Conservation (phyloP, 2,888 invertebrate genomes). For the Perithous albicinctus region DNA sequence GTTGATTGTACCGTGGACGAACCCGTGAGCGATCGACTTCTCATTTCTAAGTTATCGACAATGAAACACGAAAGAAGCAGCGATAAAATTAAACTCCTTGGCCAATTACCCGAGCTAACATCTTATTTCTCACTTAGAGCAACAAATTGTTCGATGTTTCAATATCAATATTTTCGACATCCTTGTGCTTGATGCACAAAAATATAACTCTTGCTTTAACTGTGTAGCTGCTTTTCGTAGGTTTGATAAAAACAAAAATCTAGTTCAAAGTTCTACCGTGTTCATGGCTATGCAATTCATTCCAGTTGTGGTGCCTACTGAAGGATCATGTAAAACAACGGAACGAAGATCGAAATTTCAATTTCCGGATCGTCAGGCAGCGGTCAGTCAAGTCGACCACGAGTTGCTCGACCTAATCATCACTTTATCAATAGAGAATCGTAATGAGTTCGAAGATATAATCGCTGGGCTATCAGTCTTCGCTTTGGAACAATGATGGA, state of each 20-base stretch:
- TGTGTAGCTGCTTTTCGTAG: too few relatives aligned
- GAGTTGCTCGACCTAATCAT: slow-evolving; percentile 77
- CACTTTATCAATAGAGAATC: slow-evolving; percentile 84
- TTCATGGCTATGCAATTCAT: neutral
- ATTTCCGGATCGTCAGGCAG: slow-evolving; percentile 80
- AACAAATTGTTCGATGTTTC: neutral
- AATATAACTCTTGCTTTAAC: too few relatives aligned
- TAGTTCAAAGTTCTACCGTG: neutral
- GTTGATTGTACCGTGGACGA: slow-evolving; percentile 45
- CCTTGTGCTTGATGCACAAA: too few relatives aligned
- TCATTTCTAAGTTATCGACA: slow-evolving; percentile 25
- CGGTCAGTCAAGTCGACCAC: slow-evolving; percentile 72
- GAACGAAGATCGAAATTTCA: slow-evolving; percentile 75
- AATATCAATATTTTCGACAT: too few relatives aligned
- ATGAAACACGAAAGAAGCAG: slow-evolving; percentile 13
- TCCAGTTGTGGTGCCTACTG: neutral
- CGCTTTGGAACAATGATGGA: slow-evolving; percentile 83
- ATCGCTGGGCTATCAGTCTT: slow-evolving; percentile 83
- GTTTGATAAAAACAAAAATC: neutral
- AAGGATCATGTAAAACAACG: neutral
- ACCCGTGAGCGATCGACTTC: slow-evolving; percentile 50
- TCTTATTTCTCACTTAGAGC: neutral
- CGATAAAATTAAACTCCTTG: slow-evolving; percentile 22
- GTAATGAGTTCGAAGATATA: slow-evolving; percentile 84
- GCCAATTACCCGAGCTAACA: neutral